Percentiles rank a stretch among this genome's conserved stretches.
phyloP scores from a whole-genome alignment of 1,140 invertebrate genomes.

The Thaumatotibia leucotreta region DNA sequence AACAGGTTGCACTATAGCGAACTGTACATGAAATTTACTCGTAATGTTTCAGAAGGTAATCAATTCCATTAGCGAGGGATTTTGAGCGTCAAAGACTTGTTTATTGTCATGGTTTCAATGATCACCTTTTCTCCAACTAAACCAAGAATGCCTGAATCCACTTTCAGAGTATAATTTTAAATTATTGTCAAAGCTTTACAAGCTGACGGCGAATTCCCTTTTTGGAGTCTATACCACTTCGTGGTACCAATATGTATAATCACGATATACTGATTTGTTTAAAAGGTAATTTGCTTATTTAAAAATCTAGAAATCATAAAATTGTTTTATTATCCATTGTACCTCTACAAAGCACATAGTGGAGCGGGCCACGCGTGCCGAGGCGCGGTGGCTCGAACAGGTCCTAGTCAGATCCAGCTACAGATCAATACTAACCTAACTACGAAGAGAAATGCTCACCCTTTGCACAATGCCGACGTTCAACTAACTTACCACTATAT shows the following conservation, averaged over 20 bases:
- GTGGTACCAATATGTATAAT: neutral
- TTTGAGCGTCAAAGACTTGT: neutral
- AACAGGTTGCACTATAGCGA: neutral
- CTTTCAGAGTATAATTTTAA: neutral
- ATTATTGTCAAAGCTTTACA: neutral
- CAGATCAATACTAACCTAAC: slow-evolving; percentile 32
- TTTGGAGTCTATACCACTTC: neutral
- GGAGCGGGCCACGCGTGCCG: neutral
- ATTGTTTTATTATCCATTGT: slow-evolving; percentile 19
- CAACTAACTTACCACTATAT: neutral
- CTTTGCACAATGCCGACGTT: neutral
- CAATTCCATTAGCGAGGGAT: neutral
- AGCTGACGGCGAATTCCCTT: neutral
- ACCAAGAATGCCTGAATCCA: neutral
- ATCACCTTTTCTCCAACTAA: neutral
- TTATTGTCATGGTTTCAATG: neutral
- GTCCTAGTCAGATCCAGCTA: slow-evolving; percentile 32
- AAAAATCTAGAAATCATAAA: slow-evolving; percentile 6
- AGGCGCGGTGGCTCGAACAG: slow-evolving; percentile 19
- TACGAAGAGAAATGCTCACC: slow-evolving; percentile 25
- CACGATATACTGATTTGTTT: neutral
- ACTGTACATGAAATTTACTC: neutral
- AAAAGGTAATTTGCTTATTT: neutral
- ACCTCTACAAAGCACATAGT: slow-evolving; percentile 42
- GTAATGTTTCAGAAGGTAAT: neutral